phyloP scores from a whole-genome alignment of 2,888 invertebrate genomes.

The Polietes domitor region DNA sequence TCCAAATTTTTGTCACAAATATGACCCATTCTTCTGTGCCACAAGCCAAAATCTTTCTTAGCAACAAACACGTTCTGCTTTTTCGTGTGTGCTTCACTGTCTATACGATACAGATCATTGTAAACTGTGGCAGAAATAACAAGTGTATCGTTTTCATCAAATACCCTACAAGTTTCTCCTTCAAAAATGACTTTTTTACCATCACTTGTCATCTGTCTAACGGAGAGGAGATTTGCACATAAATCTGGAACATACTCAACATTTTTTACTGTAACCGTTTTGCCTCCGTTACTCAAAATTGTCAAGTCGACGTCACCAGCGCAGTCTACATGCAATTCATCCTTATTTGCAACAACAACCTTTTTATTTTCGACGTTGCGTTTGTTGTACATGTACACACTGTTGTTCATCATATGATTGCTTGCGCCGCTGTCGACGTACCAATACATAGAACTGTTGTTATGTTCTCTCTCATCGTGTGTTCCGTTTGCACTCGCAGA shows the following conservation, averaged over 20 bases:
- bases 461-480: background rate
- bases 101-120: conserved; percentile 59
- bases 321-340: conserved; percentile 15
- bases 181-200: conserved; percentile 66
- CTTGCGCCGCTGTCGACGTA: conserved; percentile 39
- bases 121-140: conserved; percentile 54
- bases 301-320: background rate
- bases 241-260: conserved; percentile 17
- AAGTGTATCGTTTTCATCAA: conserved; percentile 41
- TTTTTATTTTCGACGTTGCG: conserved; percentile 9
- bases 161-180: conserved; percentile 61
- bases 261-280: background rate
- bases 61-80: conserved; percentile 27
- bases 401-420: conserved; percentile 33
- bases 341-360: conserved; percentile 23
- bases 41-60: conserved; percentile 48
- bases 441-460: background rate
- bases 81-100: conserved; percentile 44
- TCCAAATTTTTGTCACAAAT: conserved; percentile 62
- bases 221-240: conserved; percentile 53
- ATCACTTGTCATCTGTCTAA: background rate
- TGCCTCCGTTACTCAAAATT: background rate
- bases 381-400: conserved; percentile 6
- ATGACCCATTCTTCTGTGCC: conserved; percentile 70
- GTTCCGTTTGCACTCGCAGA: background rate